Evolutionary conservation across 2,888 invertebrate species (phyloP), one percentile per base, ranked within the genome.

Genomic region (Drosophila colorata): DNA sequence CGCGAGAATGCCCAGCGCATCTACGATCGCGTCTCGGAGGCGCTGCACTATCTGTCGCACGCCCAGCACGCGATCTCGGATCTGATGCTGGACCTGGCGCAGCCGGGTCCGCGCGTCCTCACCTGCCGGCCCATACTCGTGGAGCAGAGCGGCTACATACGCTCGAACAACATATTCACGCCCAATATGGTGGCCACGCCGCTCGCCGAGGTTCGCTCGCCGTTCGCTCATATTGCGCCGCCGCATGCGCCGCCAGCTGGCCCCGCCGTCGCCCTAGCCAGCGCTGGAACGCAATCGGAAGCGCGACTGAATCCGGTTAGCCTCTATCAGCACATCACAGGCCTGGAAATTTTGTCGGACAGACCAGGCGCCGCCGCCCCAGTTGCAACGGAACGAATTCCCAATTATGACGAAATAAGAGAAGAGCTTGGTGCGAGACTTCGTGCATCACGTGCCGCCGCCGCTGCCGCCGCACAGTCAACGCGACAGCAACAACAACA

Each of bases 11-110:
- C 94, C 4, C 97, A 97, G 90, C 94, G 94, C 13, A 93, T 95
- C 40, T 95, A 95, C 72, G 95, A 96, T 87, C 93, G 95, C 55
- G 95, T 97, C 0, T 95, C 96, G 0, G 96, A 97, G 90, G 94
- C 96, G 23, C 93, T 98, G 88, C 98, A 98, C 91, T 96, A 95
- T 77, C 93, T 98, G 80, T 95, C 97, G 2, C 98, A 98, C 90
- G 96, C 96, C 1, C 97, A 96, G 91, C 98, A 98, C 90, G 95
- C 96, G 1, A 93, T 97, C 47, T 98, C 98, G 86, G 98, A 98
- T 90, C 94, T 98, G 48, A 95, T 95, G 91, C 94, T 96, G 47
- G 95, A 96, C 86, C 94, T 96, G 69, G 93, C 94, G 31, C 94
- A 94, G 75, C 93, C 94, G 5, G 94, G 95, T 5, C 96, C 96